Conservation (phyloP, 2,888 invertebrate species). For the Philhelius pedissequus region DNA sequence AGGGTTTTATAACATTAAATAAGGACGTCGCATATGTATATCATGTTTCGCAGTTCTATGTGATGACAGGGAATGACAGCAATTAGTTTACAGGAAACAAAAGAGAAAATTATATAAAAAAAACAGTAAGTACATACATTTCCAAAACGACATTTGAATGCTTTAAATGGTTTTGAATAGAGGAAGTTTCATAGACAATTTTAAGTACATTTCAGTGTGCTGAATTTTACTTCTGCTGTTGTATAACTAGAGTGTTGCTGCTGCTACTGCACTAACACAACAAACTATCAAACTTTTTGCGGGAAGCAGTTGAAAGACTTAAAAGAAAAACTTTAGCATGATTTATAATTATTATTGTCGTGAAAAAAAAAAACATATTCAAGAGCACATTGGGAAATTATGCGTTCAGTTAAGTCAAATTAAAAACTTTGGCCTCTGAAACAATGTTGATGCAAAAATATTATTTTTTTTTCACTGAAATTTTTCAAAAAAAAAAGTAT, state of each 20-base stretch:
- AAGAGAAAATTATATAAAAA: constrained; percentile 20
- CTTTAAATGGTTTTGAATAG: neutral
- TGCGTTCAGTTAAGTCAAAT: constrained; percentile 5
- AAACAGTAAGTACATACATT: neutral
- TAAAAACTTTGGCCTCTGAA: neutral
- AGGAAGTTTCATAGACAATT: constrained; percentile 14
- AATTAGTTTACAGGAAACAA: constrained; percentile 66
- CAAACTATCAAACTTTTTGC: neutral
- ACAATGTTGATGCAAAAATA: neutral
- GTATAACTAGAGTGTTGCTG: neutral
- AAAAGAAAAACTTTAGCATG: constrained; percentile 20
- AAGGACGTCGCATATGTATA: constrained; percentile 52
- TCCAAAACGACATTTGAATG: constrained; percentile 23
- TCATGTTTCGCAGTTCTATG: constrained; percentile 34
- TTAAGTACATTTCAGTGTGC: neutral
- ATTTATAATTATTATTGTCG: constrained; percentile 29
- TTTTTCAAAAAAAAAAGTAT: no score
- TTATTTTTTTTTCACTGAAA: no score
- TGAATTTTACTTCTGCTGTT: neutral
- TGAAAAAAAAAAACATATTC: neutral
- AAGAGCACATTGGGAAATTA: neutral
- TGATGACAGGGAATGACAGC: constrained; percentile 63
- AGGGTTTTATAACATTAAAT: neutral
- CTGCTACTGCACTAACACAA: neutral
- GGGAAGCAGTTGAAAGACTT: neutral